Evolutionary conservation across 2,888 invertebrate genomes (phyloP).

Genomic region (Lepidocyrtinus sp.): DNA sequence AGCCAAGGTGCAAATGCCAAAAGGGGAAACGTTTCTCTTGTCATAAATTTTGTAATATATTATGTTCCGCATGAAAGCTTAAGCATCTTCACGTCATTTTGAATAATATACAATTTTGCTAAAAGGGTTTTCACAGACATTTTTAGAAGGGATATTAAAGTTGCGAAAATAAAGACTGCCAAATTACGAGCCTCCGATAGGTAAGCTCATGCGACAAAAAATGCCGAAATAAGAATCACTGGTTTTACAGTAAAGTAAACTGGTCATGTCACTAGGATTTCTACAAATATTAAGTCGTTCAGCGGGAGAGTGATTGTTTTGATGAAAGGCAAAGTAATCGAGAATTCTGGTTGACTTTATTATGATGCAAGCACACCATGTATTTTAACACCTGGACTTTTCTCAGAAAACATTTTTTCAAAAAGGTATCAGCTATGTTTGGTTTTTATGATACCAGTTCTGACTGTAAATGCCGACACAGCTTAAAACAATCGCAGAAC

Average conservation of each 20-base stretch:
- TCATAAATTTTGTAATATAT: too few relatives aligned
- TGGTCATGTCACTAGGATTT: not conserved
- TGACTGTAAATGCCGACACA: conserved; percentile 18
- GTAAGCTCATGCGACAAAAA: too few relatives aligned
- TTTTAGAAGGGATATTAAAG: not conserved
- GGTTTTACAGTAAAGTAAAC: not conserved
- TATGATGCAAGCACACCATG: conserved; percentile 16
- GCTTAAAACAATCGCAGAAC: conserved; percentile 10
- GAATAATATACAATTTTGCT: not conserved
- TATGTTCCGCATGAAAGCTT: too few relatives aligned
- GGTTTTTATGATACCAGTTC: conserved; percentile 5
- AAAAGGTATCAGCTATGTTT: not conserved
- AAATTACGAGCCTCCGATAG: not conserved
- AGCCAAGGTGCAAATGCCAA: too few relatives aligned
- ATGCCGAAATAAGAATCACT: not conserved
- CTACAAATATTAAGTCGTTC: not conserved
- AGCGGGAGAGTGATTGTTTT: not conserved
- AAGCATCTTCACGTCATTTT: not conserved
- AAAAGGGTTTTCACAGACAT: not conserved
- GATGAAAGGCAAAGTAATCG: not conserved
- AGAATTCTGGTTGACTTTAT: conserved; percentile 6
- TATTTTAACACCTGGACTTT: conserved; percentile 15
- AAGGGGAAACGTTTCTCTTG: too few relatives aligned
- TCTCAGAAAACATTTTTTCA: conserved; percentile 5
- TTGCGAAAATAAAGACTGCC: not conserved